Conservation (phyloP, 1,140 invertebrate genomes). For the Micrasema longulum region DNA sequence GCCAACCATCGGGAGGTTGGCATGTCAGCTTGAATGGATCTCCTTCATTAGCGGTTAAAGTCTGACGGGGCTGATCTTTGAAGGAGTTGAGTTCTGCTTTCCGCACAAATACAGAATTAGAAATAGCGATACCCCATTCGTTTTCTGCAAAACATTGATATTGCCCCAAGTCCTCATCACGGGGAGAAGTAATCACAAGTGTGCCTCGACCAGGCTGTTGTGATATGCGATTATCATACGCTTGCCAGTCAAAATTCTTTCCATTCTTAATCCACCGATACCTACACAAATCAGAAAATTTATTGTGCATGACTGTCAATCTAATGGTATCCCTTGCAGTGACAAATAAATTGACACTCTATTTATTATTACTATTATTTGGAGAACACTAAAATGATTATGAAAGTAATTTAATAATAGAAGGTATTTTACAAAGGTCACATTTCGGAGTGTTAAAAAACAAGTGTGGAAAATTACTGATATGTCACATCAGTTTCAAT, state of each 20-base stretch:
- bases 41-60: slow-evolving; percentile 82
- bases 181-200: slow-evolving; percentile 87
- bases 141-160: slow-evolving; percentile 98
- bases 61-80: slow-evolving; percentile 78
- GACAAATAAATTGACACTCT: too few species aligned
- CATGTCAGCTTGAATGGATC: slow-evolving; percentile 89
- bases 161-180: slow-evolving; percentile 93
- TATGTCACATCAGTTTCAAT: too few species aligned
- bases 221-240: slow-evolving; percentile 93
- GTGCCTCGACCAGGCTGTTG: slow-evolving; percentile 93
- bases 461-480: too few species aligned
- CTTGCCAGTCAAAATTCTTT: slow-evolving; percentile 88
- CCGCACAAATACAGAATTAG: slow-evolving; percentile 94
- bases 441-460: too few species aligned
- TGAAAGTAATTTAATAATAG: too few species aligned
- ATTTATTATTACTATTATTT: too few species aligned
- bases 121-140: slow-evolving; percentile 92
- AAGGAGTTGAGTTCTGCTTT: slow-evolving; percentile 94
- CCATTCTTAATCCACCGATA: slow-evolving; percentile 98
- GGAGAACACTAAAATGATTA: too few species aligned
- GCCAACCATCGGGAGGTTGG: slow-evolving; percentile 93
- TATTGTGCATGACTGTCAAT: too few species aligned
- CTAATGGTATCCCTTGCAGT: too few species aligned
- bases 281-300: slow-evolving; percentile 75
- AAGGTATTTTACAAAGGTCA: too few species aligned